Evolutionary conservation across 2,797 vertebrate genomes (phyloP).

Genomic region (Phrynocephalus guinanensis): DNA sequence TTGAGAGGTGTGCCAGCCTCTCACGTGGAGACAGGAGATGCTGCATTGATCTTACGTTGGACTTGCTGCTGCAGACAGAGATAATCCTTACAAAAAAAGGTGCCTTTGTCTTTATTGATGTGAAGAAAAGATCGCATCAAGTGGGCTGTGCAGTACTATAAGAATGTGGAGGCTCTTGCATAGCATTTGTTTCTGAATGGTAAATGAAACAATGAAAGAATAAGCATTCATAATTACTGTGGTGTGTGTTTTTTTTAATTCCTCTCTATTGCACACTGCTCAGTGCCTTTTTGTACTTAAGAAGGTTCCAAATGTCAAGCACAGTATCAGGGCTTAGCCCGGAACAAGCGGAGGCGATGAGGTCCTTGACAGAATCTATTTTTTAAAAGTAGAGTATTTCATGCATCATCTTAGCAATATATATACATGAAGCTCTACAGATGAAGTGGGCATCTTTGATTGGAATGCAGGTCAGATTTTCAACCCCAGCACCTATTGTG

Average conservation of each 20-base stretch:
- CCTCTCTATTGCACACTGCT: slow-evolving; percentile 47
- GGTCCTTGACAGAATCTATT: not conserved
- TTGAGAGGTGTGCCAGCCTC: not conserved
- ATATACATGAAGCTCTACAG: not conserved
- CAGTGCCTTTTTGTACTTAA: slow-evolving; percentile 50
- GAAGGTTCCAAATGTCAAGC: slow-evolving; percentile 40
- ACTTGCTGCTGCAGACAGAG: not conserved
- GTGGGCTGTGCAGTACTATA: not conserved
- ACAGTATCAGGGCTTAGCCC: not conserved
- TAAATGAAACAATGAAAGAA: slow-evolving; percentile 29
- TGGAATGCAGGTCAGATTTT: too few species aligned
- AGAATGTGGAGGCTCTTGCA: not conserved
- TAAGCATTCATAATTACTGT: slow-evolving; percentile 15
- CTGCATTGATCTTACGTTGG: not conserved
- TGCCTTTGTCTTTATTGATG: not conserved
- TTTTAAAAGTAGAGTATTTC: not conserved
- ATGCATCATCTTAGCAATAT: not conserved
- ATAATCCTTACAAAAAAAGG: not conserved
- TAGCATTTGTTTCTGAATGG: slow-evolving; percentile 27
- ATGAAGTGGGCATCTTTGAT: not conserved
- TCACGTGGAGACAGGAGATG: not conserved
- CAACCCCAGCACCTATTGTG: too few species aligned
- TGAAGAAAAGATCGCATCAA: not conserved
- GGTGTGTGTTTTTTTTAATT: slow-evolving; percentile 26
- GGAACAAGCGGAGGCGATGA: slow-evolving; percentile 13